A percentile compares a stretch with the other conserved stretches of the same genome.
These are phyloP conservation scores for Danio tinwini DNA, from an alignment of 2,797 vertebrate species.

Conservation along the genomic window DNA sequence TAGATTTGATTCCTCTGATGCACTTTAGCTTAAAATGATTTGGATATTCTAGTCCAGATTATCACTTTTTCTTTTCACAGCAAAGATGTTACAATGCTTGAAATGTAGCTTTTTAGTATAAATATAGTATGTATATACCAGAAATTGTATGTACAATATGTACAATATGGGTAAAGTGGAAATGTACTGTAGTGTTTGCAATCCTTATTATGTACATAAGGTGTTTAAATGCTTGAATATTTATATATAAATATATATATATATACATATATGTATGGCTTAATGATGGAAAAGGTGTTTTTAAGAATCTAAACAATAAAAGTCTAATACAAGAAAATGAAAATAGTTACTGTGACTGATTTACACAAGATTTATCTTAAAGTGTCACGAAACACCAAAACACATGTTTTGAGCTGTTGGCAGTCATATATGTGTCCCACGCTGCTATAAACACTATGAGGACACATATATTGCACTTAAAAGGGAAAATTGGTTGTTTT, in stretches of 20 bases:
- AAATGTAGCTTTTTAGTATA: conserved; percentile 13
- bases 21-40: conserved; percentile 42
- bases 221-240: conserved; percentile 38
- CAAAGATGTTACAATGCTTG: conserved; percentile 51
- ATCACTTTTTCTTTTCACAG: conserved; percentile 44
- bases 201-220: conserved; percentile 11
- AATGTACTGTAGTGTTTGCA: not conserved
- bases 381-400: too few relatives aligned
- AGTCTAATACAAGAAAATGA: too few relatives aligned
- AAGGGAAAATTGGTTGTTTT: too few relatives aligned
- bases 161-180: not conserved
- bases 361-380: too few relatives aligned
- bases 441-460: too few relatives aligned
- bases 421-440: too few relatives aligned
- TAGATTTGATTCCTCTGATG: conserved; percentile 25
- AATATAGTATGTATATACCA: not conserved
- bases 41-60: conserved; percentile 50
- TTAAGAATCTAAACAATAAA: too few relatives aligned
- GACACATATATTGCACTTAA: too few relatives aligned
- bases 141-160: conserved; percentile 11
- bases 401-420: too few relatives aligned
- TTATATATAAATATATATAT: conserved; percentile 34
- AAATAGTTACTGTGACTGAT: too few relatives aligned
- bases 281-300: too few relatives aligned
- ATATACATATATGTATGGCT: too few relatives aligned